Evolutionary conservation across 2,797 vertebrate genomes (phyloP).

Genomic region (Leptodactylus fallax): DNA sequence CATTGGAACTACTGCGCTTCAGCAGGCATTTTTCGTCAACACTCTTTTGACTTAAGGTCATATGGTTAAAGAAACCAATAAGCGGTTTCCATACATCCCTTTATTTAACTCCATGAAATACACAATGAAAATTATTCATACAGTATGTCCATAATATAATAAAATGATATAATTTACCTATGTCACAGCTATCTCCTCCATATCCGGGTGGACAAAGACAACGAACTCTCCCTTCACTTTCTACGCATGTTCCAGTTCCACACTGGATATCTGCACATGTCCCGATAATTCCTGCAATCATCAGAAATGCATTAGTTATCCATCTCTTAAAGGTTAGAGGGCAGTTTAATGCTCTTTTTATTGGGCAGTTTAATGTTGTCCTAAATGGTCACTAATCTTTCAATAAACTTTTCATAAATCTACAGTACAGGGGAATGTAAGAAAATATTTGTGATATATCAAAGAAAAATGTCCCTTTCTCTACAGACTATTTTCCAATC

Average conservation of each 20-base stretch:
- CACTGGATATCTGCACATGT: conserved; percentile 76
- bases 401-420: too few species aligned
- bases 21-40: neutral
- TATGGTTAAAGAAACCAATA: neutral
- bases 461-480: too few species aligned
- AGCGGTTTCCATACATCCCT: neutral
- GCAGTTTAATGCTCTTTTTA: too few species aligned
- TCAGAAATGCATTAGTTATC: conserved; percentile 10
- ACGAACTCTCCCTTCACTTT: conserved; percentile 66
- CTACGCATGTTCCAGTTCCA: conserved; percentile 72
- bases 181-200: conserved; percentile 64
- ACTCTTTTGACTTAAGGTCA: neutral
- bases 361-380: neutral
- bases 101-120: neutral
- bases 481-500: too few species aligned
- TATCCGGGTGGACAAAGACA: conserved; percentile 71
- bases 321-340: neutral
- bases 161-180: conserved; percentile 67
- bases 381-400: too few species aligned
- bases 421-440: too few species aligned
- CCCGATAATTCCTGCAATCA: conserved; percentile 64
- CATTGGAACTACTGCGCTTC: neutral
- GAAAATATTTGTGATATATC: too few species aligned
- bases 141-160: neutral
- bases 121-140: neutral